phyloP scores from a whole-genome alignment of 2,797 vertebrate species.

The Masticophis lateralis region DNA sequence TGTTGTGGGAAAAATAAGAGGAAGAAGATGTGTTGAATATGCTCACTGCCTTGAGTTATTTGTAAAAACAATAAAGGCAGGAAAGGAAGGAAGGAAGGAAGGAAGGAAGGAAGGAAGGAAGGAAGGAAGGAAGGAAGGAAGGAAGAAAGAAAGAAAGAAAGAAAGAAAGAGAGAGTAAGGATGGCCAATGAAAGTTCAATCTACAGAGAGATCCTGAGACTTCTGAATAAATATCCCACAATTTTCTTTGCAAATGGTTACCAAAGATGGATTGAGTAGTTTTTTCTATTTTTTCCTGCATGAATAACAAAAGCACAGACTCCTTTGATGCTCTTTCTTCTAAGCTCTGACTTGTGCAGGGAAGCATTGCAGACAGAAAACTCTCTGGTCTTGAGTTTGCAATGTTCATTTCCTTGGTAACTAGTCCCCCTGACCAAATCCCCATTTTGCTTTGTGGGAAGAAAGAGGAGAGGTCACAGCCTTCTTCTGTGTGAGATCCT shows the following conservation, averaged over 20 bases:
- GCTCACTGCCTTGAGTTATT: no score
- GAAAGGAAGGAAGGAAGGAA: no score
- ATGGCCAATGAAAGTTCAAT: neutral
- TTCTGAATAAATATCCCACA: neutral
- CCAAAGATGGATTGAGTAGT: neutral
- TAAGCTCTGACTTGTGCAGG: neutral
- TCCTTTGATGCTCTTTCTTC: neutral
- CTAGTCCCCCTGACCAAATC: neutral
- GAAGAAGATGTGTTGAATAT: no score
- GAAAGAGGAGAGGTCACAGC: neutral
- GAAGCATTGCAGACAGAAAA: neutral
- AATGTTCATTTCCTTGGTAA: neutral
- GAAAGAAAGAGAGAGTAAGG: no score
- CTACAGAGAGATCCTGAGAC: neutral
- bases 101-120: no score
- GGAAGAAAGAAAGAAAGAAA: no score
- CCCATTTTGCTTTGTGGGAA: neutral
- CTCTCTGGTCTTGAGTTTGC: neutral
- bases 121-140: no score
- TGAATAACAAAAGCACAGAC: neutral
- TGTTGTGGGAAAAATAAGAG: no score
- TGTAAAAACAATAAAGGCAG: no score
- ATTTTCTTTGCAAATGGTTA: neutral
- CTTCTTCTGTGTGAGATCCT: neutral
- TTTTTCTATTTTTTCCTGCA: neutral